These are phyloP conservation scores for Agrochola lota DNA, from an alignment of 2,888 invertebrate genomes.

Conservation along the genomic window DNA sequence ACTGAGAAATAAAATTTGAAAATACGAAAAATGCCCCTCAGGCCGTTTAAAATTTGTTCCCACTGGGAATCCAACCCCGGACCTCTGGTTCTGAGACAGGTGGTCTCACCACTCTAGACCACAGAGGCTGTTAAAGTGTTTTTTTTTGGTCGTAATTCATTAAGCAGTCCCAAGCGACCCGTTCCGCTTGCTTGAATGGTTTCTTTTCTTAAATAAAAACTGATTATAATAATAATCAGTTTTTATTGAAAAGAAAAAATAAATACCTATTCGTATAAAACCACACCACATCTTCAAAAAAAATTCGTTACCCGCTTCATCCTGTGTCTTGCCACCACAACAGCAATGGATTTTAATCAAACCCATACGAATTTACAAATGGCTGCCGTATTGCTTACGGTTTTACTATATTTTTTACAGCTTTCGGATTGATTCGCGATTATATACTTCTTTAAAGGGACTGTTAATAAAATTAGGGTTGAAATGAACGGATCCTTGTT, in stretches of 20 bases:
- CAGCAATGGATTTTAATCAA: conserved; percentile 65
- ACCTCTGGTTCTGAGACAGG: too few species aligned
- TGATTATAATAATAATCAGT: too few species aligned
- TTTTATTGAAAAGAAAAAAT: neutral
- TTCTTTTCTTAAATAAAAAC: too few species aligned
- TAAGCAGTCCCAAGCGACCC: too few species aligned
- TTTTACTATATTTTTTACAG: conserved; percentile 49
- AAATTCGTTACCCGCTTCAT: neutral
- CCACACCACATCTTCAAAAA: neutral
- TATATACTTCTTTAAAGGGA: conserved; percentile 6
- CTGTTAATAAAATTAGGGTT: neutral
- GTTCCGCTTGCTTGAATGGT: too few species aligned
- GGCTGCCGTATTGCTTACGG: conserved; percentile 42
- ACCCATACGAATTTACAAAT: conserved; percentile 64
- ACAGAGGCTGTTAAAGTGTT: too few species aligned
- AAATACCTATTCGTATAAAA: neutral
- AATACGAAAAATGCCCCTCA: too few species aligned
- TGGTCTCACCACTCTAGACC: too few species aligned
- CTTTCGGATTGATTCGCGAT: conserved; percentile 31
- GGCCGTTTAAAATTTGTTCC: too few species aligned
- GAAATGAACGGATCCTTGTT: neutral
- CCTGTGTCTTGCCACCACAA: neutral
- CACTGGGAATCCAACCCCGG: too few species aligned
- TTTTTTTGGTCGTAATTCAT: too few species aligned
- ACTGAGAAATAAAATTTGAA: too few species aligned